Evolutionary conservation across 2,888 invertebrate species (phyloP).

Genomic region (Chaetoderma sp.): DNA sequence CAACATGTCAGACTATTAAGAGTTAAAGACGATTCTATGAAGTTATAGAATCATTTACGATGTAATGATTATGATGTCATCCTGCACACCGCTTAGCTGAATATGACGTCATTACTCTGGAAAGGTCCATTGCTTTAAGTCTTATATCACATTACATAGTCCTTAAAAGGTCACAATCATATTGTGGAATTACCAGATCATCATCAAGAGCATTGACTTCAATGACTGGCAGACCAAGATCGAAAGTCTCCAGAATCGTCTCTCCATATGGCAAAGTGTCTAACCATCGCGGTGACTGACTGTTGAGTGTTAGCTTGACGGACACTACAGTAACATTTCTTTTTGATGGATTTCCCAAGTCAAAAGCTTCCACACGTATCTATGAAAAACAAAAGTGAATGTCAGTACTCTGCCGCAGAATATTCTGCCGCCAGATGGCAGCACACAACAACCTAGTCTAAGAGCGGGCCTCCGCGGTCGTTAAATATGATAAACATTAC

Average conservation of each 20-base stretch:
- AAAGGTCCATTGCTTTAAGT: no score
- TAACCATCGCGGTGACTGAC: conserved; percentile 44
- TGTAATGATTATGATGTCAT: no score
- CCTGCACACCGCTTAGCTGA: no score
- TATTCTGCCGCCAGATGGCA: neutral
- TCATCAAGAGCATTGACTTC: conserved; percentile 53
- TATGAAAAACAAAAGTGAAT: conserved; percentile 33
- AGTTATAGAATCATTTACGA: no score
- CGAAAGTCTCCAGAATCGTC: conserved; percentile 44
- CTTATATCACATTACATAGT: no score
- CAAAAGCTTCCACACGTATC: conserved; percentile 61
- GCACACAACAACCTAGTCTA: neutral
- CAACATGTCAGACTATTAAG: no score
- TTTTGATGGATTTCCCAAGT: conserved; percentile 51
- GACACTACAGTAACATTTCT: conserved; percentile 42
- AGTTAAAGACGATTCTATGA: no score
- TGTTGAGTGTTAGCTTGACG: conserved; percentile 54
- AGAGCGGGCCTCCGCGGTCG: no score
- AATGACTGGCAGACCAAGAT: conserved; percentile 48
- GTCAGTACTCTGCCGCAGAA: neutral
- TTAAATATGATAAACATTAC: no score
- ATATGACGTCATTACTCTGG: no score
- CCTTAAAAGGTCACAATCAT: no score
- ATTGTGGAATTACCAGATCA: no score
- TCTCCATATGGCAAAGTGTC: conserved; percentile 31